phyloP scores from a whole-genome alignment of 2,113 vertebrate species.

The Saguinus midas region DNA sequence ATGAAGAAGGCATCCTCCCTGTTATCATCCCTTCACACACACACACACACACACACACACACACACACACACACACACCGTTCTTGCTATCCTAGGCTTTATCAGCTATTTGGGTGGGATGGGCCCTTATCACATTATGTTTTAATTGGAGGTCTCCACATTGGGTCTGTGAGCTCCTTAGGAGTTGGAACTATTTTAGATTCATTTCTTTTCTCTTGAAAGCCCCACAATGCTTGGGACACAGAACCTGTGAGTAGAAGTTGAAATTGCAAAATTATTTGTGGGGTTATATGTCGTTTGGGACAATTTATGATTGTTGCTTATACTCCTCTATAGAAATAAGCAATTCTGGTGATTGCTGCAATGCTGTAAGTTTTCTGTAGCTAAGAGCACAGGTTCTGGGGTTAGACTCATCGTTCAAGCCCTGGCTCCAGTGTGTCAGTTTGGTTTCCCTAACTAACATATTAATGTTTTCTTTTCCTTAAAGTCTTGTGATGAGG shows the following conservation, averaged over 20 bases:
- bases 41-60: background rate
- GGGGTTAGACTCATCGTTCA: background rate
- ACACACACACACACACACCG: background rate
- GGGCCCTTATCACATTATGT: background rate
- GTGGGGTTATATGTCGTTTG: background rate
- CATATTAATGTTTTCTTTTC: background rate
- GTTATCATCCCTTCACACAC: too few species aligned
- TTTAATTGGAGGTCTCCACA: background rate
- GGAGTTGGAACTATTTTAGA: background rate
- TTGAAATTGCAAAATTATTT: background rate
- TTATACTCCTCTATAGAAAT: background rate
- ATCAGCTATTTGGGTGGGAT: background rate
- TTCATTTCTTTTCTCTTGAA: background rate
- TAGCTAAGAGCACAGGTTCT: background rate
- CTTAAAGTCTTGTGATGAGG: background rate
- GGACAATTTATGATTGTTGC: background rate
- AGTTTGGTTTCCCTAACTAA: background rate
- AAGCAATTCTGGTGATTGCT: constrained; percentile 31
- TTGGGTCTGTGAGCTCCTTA: background rate
- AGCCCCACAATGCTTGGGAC: background rate
- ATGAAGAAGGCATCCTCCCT: background rate
- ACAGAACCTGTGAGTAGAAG: background rate
- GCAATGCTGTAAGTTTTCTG: background rate
- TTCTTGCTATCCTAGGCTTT: background rate
- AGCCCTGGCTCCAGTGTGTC: background rate